Percentiles rank a stretch among this genome's conserved stretches.
Evolutionary conservation across 2,113 vertebrate genomes (phyloP).

Genomic region (Neolamprologus fasciatus): DNA sequence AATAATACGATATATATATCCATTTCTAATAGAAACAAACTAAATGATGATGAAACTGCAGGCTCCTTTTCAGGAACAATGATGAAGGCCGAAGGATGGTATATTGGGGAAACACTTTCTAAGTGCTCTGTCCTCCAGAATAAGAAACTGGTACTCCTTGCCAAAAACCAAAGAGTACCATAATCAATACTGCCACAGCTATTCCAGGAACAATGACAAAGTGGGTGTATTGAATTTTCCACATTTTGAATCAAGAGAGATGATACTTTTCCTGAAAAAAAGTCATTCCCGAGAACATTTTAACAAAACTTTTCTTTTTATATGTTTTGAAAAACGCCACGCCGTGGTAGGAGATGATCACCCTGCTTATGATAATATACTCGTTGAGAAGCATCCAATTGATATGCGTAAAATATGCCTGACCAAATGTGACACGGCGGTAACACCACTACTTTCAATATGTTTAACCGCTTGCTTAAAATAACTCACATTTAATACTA

Average conservation of each 20-base stretch:
- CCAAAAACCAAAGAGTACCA: slow-evolving; percentile 29
- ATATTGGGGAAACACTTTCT: slow-evolving; percentile 17
- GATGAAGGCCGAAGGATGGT: neutral
- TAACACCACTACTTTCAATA: neutral
- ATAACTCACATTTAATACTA: neutral
- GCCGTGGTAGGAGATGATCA: neutral
- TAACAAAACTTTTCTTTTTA: neutral
- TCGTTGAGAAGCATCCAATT: neutral
- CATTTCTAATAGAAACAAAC: neutral
- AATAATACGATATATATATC: neutral
- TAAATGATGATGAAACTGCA: neutral
- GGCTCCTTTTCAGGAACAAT: neutral
- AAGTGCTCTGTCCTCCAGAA: slow-evolving; percentile 37
- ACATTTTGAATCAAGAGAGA: slow-evolving; percentile 32
- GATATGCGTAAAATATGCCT: neutral
- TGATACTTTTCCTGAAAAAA: neutral
- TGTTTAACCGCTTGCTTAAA: neutral
- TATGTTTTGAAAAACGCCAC: neutral
- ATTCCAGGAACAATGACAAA: slow-evolving; percentile 57
- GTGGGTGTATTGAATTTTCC: slow-evolving; percentile 51
- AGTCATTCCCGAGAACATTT: slow-evolving; percentile 8
- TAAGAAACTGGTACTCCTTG: neutral
- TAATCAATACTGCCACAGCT: slow-evolving; percentile 54
- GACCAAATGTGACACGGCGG: neutral
- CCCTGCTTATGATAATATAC: neutral